Percentiles rank a stretch among this genome's conserved stretches.
phyloP scores from a whole-genome alignment of 2,888 invertebrate genomes.

The Atherix ibis region DNA sequence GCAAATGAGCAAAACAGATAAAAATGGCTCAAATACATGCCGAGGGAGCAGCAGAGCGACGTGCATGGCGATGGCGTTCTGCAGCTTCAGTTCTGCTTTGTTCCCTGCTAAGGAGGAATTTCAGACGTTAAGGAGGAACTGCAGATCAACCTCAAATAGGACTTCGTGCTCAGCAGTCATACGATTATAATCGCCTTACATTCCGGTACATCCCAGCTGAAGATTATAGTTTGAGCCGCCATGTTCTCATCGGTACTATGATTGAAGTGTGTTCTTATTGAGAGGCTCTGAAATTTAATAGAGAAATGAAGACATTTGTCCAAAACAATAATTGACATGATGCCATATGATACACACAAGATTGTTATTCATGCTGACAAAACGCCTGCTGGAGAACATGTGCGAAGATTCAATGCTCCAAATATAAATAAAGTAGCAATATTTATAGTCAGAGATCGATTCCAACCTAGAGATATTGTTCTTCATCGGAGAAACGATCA shows the following conservation, averaged over 20 bases:
- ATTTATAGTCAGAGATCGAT: background rate
- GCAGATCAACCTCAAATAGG: no score
- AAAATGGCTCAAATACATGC: no score
- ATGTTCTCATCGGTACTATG: background rate
- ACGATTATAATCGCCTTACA: background rate
- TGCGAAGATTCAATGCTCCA: background rate
- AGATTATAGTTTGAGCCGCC: background rate
- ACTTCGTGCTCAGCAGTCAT: no score
- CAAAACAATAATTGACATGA: background rate
- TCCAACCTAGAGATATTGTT: background rate
- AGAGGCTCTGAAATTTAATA: background rate
- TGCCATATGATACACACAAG: background rate
- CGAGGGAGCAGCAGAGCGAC: no score
- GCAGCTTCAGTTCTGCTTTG: no score
- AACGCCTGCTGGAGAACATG: background rate
- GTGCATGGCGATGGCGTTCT: no score
- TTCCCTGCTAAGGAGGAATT: no score
- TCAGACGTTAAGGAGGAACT: no score
- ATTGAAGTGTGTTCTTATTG: background rate
- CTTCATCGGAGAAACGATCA: background rate
- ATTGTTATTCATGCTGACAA: background rate
- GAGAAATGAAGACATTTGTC: background rate
- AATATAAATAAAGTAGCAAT: background rate
- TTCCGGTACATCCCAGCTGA: background rate
- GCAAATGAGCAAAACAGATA: no score